Evolutionary conservation across 1,140 invertebrate genomes (phyloP).

Genomic region (Lineus longissimus): DNA sequence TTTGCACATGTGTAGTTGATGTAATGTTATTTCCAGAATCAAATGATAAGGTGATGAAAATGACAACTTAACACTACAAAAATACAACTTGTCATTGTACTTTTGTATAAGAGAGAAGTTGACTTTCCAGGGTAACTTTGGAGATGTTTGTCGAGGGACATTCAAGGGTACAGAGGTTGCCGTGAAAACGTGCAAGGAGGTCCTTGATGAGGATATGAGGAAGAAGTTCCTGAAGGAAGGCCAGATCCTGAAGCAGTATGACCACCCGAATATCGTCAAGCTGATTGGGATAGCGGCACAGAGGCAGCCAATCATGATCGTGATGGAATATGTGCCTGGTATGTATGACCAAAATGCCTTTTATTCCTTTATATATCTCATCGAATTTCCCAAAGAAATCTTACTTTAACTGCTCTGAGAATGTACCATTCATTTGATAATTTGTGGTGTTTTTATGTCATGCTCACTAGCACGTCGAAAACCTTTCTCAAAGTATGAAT

Average conservation of each 20-base stretch:
- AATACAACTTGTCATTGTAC: too few species aligned
- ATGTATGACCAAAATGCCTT: constrained; percentile 28
- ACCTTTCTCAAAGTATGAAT: too few species aligned
- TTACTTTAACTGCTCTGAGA: not conserved
- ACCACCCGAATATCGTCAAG: constrained; percentile 82
- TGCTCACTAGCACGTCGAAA: too few species aligned
- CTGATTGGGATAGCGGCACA: constrained; percentile 97
- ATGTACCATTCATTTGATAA: too few species aligned
- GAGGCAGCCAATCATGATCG: constrained; percentile 98
- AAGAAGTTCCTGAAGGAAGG: constrained; percentile 95
- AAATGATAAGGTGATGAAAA: not conserved
- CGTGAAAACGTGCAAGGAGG: constrained; percentile 87
- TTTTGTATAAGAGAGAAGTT: not conserved
- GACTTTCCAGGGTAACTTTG: constrained; percentile 83
- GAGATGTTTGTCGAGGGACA: constrained; percentile 90
- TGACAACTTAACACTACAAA: constrained; percentile 4
- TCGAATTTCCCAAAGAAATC: not conserved
- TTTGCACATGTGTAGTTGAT: too few species aligned
- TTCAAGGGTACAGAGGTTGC: constrained; percentile 77
- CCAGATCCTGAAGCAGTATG: constrained; percentile 91
- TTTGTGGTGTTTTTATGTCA: not conserved
- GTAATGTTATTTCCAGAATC: too few species aligned
- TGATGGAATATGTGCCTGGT: constrained; percentile 96
- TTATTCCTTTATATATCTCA: not conserved
- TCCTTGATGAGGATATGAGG: constrained; percentile 92